These are phyloP conservation scores for Caenorhabditis sp. DNA, from an alignment of 2,888 invertebrate genomes.

Conservation along the genomic window DNA sequence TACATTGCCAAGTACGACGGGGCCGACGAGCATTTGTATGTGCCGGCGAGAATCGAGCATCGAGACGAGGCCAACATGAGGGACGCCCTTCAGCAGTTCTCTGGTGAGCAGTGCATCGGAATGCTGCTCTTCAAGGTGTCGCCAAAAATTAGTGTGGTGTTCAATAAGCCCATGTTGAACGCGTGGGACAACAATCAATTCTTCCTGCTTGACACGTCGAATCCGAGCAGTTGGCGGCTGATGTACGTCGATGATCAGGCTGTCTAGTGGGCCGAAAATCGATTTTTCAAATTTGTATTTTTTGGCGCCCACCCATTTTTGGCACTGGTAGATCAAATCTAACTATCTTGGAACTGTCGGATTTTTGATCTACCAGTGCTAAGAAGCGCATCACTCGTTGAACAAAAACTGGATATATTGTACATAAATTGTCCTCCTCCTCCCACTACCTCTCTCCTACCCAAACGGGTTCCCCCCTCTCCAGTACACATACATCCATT, in stretches of 20 bases:
- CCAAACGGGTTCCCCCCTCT: constrained; percentile 36
- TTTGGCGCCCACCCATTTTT: no score
- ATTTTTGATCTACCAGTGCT: no score
- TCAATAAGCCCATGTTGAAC: constrained; percentile 40
- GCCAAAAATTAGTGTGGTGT: constrained; percentile 42
- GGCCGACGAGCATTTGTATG: constrained; percentile 38
- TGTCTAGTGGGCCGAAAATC: no score
- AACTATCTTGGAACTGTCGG: no score
- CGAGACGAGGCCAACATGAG: constrained; percentile 39
- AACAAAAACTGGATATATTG: constrained; percentile 26
- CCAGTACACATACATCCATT: no score
- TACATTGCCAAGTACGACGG: constrained; percentile 35
- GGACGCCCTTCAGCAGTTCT: constrained; percentile 33
- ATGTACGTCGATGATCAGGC: constrained; percentile 48
- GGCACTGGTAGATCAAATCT: no score
- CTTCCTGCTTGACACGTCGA: constrained; percentile 45
- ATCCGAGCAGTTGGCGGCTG: constrained; percentile 45
- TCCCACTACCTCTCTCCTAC: background rate
- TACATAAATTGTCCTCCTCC: background rate
- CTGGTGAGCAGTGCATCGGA: constrained; percentile 19
- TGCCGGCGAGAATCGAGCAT: constrained; percentile 22
- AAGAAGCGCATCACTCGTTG: no score
- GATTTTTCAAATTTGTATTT: no score
- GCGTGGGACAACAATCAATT: constrained; percentile 46
- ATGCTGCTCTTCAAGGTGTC: constrained; percentile 43